Conservation (phyloP, 2,888 invertebrate species). For the Ennomos fuscantarius region DNA sequence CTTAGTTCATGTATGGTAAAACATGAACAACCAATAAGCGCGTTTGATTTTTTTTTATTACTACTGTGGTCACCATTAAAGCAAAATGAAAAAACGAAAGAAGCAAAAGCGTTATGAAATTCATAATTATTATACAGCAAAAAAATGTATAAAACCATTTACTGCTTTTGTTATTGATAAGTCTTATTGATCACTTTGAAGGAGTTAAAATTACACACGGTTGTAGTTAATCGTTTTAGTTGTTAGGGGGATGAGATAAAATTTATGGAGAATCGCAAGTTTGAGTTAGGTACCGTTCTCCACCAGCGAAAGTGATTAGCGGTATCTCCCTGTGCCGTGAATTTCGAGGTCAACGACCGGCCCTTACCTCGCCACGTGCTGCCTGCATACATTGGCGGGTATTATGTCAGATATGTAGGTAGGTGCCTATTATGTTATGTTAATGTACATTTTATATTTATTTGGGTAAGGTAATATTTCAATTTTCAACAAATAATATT, state of each 20-base stretch:
- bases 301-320: constrained; percentile 74
- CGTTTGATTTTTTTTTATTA: no score
- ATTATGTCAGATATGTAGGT: constrained; percentile 37
- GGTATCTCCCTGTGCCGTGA: constrained; percentile 54
- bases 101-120: no score
- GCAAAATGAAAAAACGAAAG: no score
- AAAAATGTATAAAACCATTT: no score
- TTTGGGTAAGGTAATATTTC: no score
- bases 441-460: no score
- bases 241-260: constrained; percentile 38
- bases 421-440: no score
- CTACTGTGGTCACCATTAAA: no score
- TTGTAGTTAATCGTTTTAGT: constrained; percentile 27
- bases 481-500: no score
- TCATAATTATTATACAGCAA: background rate
- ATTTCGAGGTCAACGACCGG: constrained; percentile 72
- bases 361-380: constrained; percentile 68
- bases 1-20: no score
- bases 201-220: constrained; percentile 25
- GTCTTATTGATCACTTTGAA: constrained; percentile 3
- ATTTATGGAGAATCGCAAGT: constrained; percentile 43
- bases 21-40: no score
- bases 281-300: constrained; percentile 52
- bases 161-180: no score
- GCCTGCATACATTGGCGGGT: constrained; percentile 48